Evolutionary conservation across 2,888 invertebrate genomes (phyloP), one percentile per base, ranked within the genome.

Genomic region (Stenichneumon culpator): DNA sequence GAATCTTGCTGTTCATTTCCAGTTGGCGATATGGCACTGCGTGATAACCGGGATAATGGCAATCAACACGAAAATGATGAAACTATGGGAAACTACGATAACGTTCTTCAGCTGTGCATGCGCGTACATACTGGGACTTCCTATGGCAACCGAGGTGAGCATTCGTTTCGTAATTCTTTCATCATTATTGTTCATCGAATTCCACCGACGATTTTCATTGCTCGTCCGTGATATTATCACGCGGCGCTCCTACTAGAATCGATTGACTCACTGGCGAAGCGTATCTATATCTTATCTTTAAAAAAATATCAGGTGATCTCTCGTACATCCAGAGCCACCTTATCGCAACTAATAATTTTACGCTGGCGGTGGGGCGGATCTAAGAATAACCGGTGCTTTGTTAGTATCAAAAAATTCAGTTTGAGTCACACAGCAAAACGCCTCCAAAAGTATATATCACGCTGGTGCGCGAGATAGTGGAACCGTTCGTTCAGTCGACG

Each of bases 1-100:
- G n/a, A 63, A 11, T 28, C 77, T 63, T 19, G 57, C 36, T 39
- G 54, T 65, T 75, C 87, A 3, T 82, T 88, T 92, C 88, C 91
- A 95, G 95, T 95, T 98, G 89, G 98, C 98, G 0, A 97, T 98
- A 91, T 98, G 98, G 98, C 98, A 98, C 92, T 97, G 97, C 91
- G 97, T 98, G 75, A 97, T 98, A 85, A 97, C 97, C 25, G 97
- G 98, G 2, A 95, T 98, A 73, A 96, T 98, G 96, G 95, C 97
- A 57, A 95, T 98, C 93, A 96, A 97, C 94, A 94, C 96, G n/a
- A 95, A 96, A 92, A 95, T 96, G 86, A 94, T 98, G 87, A 96
- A 96, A 89, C 95, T 96, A 0, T 97, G 97, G 97, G 97, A 97
- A 94, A 97, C 97, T 0, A 97, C 97, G 6, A 97, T 97, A 84